Evolutionary conservation across 1,140 invertebrate species (phyloP).

Genomic region (Drosophila serrata): DNA sequence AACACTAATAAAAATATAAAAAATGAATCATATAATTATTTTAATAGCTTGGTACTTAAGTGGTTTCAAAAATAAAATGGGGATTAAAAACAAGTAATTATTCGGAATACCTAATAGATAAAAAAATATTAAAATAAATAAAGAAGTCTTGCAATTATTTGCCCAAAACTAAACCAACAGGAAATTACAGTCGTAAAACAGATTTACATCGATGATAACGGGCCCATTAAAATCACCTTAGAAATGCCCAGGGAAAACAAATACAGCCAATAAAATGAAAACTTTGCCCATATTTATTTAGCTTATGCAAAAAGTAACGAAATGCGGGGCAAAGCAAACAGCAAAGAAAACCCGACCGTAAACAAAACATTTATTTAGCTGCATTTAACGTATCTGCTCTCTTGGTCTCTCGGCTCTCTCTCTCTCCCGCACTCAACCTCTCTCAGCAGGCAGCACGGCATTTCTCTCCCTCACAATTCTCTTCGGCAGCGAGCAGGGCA

Average conservation of each 20-base stretch:
- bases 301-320: conserved; percentile 34
- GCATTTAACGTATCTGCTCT: conserved; percentile 65
- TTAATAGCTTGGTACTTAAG: too few species aligned
- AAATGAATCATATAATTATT: too few species aligned
- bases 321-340: conserved; percentile 39
- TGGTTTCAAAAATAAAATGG: too few species aligned
- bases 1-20: too few species aligned
- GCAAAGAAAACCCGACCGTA: conserved; percentile 27
- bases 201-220: conserved; percentile 15
- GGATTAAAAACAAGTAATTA: background rate
- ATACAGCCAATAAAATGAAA: conserved; percentile 24
- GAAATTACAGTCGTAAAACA: conserved; percentile 19
- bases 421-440: conserved; percentile 5
- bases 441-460: conserved; percentile 2
- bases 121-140: background rate
- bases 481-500: conserved; percentile 1
- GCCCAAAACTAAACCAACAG: background rate
- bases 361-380: conserved; percentile 45
- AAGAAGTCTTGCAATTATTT: background rate
- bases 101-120: background rate
- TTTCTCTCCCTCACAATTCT: conserved; percentile 23
- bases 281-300: conserved; percentile 31
- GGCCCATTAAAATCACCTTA: conserved; percentile 8
- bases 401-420: conserved; percentile 16
- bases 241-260: conserved; percentile 18